A percentile compares a stretch with the other conserved stretches of the same genome.
Conservation (phyloP, 2,797 vertebrate species). For the Neosilurus hyrtlii region DNA sequence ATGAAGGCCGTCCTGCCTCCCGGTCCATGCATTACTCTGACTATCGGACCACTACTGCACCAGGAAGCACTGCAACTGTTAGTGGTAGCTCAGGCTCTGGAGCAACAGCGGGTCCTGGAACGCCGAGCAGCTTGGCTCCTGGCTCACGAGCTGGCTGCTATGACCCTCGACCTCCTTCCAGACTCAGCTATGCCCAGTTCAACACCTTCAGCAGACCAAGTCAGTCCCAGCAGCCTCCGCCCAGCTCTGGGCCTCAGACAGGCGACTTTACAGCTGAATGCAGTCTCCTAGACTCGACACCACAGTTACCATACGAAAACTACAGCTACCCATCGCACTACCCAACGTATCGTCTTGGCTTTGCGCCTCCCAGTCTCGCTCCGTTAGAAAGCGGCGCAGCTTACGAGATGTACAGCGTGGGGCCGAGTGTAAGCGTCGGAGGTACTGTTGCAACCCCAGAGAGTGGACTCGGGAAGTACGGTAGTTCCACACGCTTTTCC, state of each 20-base stretch:
- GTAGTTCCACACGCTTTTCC: slow-evolving; percentile 86
- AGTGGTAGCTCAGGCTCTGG: slow-evolving; percentile 72
- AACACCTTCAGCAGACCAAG: slow-evolving; percentile 82
- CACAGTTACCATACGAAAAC: slow-evolving; percentile 91
- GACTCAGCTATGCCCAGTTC: slow-evolving; percentile 92
- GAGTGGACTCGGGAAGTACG: slow-evolving; percentile 85
- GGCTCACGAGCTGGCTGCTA: slow-evolving; percentile 81
- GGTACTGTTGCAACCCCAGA: slow-evolving; percentile 63
- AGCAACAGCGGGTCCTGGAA: slow-evolving; percentile 71
- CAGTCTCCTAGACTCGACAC: slow-evolving; percentile 79
- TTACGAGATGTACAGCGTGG: slow-evolving; percentile 79
- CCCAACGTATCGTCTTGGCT: slow-evolving; percentile 88
- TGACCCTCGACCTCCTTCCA: slow-evolving; percentile 85
- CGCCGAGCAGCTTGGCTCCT: slow-evolving; percentile 78
- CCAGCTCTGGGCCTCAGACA: slow-evolving; percentile 66
- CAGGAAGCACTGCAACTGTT: slow-evolving; percentile 70
- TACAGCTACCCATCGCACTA: slow-evolving; percentile 83
- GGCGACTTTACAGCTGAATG: slow-evolving; percentile 74
- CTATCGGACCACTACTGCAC: slow-evolving; percentile 78
- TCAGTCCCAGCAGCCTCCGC: slow-evolving; percentile 70
- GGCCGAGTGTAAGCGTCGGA: slow-evolving; percentile 66
- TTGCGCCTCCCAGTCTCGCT: slow-evolving; percentile 77
- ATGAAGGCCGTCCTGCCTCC: slow-evolving; percentile 84
- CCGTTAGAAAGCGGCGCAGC: slow-evolving; percentile 74
- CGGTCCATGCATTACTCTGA: slow-evolving; percentile 88